Evolutionary conservation across 92 coral and sea anemone genomes (phyloP).

Genomic region (Porites divaricata): DNA sequence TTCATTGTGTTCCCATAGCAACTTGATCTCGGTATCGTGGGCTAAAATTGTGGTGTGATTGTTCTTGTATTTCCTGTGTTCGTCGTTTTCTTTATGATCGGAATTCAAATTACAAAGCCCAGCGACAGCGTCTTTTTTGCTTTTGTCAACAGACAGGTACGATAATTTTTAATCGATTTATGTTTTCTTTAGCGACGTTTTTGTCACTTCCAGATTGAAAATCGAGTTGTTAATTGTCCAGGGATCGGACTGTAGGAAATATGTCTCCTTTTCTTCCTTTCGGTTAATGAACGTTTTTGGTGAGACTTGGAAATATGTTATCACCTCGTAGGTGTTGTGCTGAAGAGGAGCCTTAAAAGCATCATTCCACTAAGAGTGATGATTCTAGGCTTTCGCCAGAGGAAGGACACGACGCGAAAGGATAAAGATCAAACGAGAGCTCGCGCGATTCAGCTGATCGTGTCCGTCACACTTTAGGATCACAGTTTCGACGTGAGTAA

Average conservation of each 20-base stretch:
- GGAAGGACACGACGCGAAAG: not conserved
- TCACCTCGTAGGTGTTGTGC: constrained; percentile 21
- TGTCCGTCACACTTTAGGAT: constrained; percentile 26
- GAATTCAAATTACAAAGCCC: constrained; percentile 20
- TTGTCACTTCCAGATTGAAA: constrained; percentile 6
- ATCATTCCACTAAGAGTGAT: not conserved
- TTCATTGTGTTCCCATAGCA: constrained; percentile 33
- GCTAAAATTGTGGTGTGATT: not conserved
- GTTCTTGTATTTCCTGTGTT: not conserved
- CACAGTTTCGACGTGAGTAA: constrained; percentile 23
- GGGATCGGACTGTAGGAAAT: not conserved
- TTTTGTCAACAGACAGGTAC: constrained; percentile 24
- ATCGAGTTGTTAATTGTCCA: constrained; percentile 2
- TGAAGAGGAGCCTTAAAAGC: not conserved
- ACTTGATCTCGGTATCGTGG: constrained; percentile 8
- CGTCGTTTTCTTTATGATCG: constrained; percentile 4
- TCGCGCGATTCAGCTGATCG: not conserved
- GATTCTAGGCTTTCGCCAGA: not conserved
- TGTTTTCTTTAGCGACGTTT: constrained; percentile 1
- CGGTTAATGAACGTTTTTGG: not conserved
- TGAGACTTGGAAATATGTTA: not conserved
- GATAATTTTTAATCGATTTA: constrained; percentile 17
- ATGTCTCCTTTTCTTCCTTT: not conserved
- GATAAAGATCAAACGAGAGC: not conserved
- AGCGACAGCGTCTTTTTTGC: constrained; percentile 26